Base-by-base conservation (phyloP, 1,140 invertebrate genomes). In the Drosophila subobscura region DNA sequence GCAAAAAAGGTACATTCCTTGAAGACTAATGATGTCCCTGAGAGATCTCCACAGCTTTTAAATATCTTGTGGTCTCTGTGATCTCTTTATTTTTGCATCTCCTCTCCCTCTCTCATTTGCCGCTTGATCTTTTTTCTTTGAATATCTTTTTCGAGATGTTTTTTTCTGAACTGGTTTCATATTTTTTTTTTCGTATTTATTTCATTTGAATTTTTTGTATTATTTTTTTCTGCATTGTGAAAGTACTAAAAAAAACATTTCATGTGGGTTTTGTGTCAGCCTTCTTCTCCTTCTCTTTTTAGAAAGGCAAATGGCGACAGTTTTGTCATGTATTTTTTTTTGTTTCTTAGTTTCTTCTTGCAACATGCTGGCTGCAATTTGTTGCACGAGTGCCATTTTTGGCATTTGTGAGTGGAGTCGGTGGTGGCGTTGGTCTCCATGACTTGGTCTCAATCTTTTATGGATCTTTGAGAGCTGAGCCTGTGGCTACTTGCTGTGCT, bases 301-400 rank as follows among this genome's bases (percentile, higher is more conserved):
- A 88, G 77, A 85, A 85, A 88, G 81, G 81, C 72, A 77, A 75
- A 71, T 65, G 58, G 65, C 83, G 60, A 70, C 73, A 77, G 63
- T 63, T 75, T 78, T 57, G 29, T 27, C 1, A 27, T 29, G 7
- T 55, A 23, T 52, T 45, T 10, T 25, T 23, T 55, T 50, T 29
- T 49, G 27, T 25, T 46, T 44, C 42, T 27, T 46, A 20, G 46
- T 72, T 58, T 74, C 64, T 60, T 71, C 55, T 70, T 59, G 46
- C 54, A 68, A 71, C 65, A 54, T 65, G 53, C 33, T 49, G 56
- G 42, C 25, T 37, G 77, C 52, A 70, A 54, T 57, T 72, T 85
- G 76, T 55, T 65, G 59, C 55, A 55, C 66, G 44, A 67, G 75
- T 80, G 65, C 59, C 72, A 80, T 68, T 46, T 80, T 72, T 73